Evolutionary conservation across 2,888 invertebrate genomes (phyloP).

Genomic region (Oasisia sp.): DNA sequence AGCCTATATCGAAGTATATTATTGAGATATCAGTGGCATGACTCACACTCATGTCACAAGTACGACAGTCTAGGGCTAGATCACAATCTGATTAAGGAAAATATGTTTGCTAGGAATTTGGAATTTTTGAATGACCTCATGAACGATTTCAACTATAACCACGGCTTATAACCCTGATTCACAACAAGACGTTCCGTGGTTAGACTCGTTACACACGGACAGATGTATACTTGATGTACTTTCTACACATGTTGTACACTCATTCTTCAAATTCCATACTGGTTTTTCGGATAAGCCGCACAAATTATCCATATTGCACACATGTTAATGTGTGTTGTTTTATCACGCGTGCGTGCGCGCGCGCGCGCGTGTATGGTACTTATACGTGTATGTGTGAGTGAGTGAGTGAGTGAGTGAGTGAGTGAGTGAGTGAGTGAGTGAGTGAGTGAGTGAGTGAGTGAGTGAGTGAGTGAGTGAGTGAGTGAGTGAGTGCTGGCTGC

Average conservation of each 20-base stretch:
- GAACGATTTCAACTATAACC: background rate
- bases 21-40: background rate
- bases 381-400: too few relatives aligned
- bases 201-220: background rate
- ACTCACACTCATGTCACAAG: background rate
- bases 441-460: too few relatives aligned
- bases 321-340: background rate
- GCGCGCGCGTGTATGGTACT: too few relatives aligned
- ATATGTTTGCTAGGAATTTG: background rate
- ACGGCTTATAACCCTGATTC: background rate
- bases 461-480: too few relatives aligned
- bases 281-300: background rate
- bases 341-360: background rate
- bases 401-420: too few relatives aligned
- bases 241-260: background rate
- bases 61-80: background rate
- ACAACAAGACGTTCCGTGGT: background rate
- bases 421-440: too few relatives aligned
- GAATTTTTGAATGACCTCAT: background rate
- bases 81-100: background rate
- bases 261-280: background rate
- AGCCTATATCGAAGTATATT: too few relatives aligned
- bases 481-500: too few relatives aligned
- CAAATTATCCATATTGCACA: background rate
- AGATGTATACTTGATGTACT: background rate